Conservation (phyloP, 2,797 vertebrate genomes). For the Nasua narica region DNA sequence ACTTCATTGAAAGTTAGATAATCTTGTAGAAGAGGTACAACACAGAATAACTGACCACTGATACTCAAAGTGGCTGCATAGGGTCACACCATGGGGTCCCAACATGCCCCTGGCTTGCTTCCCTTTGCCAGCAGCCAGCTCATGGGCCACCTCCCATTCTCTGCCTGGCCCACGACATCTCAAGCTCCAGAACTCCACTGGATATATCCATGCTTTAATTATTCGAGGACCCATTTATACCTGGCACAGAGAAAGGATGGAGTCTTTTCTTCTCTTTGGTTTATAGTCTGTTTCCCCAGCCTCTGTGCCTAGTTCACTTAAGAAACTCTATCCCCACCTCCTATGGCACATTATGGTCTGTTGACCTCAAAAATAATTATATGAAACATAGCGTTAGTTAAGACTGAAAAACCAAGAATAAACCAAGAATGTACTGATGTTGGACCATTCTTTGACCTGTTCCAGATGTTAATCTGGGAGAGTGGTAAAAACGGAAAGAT, state of each 20-base stretch:
- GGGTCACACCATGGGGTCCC: accelerated
- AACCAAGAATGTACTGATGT: not conserved
- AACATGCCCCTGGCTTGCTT: not conserved
- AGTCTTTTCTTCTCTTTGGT: not conserved
- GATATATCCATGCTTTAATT: not conserved
- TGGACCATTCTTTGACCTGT: not conserved
- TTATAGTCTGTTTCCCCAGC: not conserved
- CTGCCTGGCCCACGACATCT: not conserved
- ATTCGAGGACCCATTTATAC: not conserved
- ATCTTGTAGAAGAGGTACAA: not conserved
- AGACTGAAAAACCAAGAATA: not conserved
- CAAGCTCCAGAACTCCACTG: no score
- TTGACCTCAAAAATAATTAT: not conserved
- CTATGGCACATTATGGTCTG: not conserved
- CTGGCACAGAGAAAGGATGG: not conserved
- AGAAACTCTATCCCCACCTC: not conserved
- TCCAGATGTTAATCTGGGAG: not conserved
- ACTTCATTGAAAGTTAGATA: not conserved
- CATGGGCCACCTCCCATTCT: no score
- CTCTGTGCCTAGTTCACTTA: not conserved
- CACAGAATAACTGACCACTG: not conserved
- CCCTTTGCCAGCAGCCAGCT: not conserved
- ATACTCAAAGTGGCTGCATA: not conserved
- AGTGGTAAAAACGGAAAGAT: not conserved
- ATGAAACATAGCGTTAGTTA: not conserved